These are phyloP conservation scores for Gordius sp. DNA, from an alignment of 2,888 invertebrate species.

Conservation along the genomic window DNA sequence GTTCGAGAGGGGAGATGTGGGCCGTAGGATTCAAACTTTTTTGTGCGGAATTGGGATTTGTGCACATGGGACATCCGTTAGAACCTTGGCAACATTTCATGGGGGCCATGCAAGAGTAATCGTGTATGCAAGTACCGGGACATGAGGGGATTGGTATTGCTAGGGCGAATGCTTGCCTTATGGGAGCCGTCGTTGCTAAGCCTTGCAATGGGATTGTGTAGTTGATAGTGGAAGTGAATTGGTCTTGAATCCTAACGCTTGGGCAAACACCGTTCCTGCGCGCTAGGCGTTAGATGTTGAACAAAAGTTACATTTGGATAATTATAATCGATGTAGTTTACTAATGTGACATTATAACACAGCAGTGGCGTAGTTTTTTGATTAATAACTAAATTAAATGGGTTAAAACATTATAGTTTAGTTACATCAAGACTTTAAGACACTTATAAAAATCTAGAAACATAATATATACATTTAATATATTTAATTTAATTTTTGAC, in stretches of 20 bases:
- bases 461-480: too few species aligned
- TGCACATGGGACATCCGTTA: constrained; percentile 4
- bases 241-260: constrained; percentile 5
- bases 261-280: neutral
- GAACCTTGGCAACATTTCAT: neutral
- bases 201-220: neutral
- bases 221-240: constrained; percentile 3
- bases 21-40: neutral
- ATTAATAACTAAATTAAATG: too few species aligned
- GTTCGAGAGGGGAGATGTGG: neutral
- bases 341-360: too few species aligned
- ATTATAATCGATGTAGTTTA: too few species aligned
- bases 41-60: neutral
- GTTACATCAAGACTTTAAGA: too few species aligned
- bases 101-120: neutral
- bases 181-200: neutral
- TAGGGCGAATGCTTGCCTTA: neutral
- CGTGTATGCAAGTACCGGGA: neutral
- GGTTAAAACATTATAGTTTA: too few species aligned
- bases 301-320: too few species aligned
- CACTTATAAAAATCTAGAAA: too few species aligned
- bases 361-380: too few species aligned
- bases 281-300: too few species aligned
- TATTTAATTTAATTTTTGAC: too few species aligned
- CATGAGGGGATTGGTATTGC: neutral